Percentiles rank a stretch among this genome's conserved stretches.
Evolutionary conservation across 2,888 invertebrate species (phyloP).

Genomic region (Latheticus oryzae): DNA sequence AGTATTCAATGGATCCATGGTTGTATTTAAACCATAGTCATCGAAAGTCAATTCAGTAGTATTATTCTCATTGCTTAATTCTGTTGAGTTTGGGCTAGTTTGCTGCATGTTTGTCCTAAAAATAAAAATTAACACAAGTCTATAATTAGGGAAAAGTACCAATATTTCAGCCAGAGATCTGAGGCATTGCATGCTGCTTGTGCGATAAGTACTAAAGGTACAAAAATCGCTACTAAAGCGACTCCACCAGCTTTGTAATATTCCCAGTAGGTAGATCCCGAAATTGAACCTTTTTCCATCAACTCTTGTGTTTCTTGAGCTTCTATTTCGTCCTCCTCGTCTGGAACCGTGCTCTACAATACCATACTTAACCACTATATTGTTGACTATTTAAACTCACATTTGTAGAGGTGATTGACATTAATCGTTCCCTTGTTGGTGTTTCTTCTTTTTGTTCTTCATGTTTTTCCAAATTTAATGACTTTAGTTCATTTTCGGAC

Average conservation of each 20-base stretch:
- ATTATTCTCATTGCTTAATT: conserved; percentile 4
- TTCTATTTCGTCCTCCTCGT: conserved; percentile 65
- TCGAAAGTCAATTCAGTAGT: conserved; percentile 1
- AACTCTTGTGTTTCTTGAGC: conserved; percentile 74
- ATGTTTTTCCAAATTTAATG: conserved; percentile 56
- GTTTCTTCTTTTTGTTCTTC: conserved; percentile 57
- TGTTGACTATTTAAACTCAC: conserved; percentile 49
- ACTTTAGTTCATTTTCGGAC: conserved; percentile 65
- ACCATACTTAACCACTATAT: neutral
- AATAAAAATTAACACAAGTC: conserved; percentile 17
- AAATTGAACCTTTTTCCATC: conserved; percentile 74
- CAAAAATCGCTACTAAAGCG: conserved; percentile 67
- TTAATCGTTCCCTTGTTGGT: conserved; percentile 48
- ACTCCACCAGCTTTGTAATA: conserved; percentile 80
- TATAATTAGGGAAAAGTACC: conserved; percentile 69
- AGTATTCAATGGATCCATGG: neutral
- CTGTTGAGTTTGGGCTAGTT: conserved; percentile 42
- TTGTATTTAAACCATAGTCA: neutral
- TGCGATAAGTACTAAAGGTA: conserved; percentile 72
- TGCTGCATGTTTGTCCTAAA: conserved; percentile 66
- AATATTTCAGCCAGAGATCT: conserved; percentile 83
- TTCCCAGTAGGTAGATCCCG: conserved; percentile 72
- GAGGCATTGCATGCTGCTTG: conserved; percentile 77
- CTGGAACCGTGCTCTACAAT: conserved; percentile 55
- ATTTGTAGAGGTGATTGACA: conserved; percentile 56